Percentiles rank a stretch among this genome's conserved stretches.
phyloP scores from a whole-genome alignment of 2,888 invertebrate species.

The Ichneumoninae sp. region DNA sequence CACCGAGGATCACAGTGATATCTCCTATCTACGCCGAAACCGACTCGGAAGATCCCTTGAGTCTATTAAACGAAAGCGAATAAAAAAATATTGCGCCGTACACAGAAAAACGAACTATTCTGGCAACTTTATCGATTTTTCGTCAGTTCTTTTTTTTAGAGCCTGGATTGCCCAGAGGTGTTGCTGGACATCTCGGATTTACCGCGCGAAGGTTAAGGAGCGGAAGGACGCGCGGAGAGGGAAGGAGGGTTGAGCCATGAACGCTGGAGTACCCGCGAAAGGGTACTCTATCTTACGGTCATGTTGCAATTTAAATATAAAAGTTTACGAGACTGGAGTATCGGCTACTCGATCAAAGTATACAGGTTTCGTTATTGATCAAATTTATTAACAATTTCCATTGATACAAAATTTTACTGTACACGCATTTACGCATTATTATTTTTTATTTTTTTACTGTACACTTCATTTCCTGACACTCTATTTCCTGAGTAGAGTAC shows the following conservation, averaged over 20 bases:
- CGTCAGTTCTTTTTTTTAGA: not conserved
- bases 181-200: constrained; percentile 22
- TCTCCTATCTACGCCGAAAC: not conserved
- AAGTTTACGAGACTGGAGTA: not conserved
- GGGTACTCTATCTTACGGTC: not conserved
- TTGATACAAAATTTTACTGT: constrained; percentile 60
- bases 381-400: constrained; percentile 59
- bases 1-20: constrained; percentile 57
- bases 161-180: not conserved
- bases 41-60: not conserved
- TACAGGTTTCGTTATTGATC: constrained; percentile 12
- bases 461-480: constrained; percentile 24
- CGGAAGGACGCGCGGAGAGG: not conserved
- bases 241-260: not conserved
- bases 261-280: not conserved
- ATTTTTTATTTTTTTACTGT: constrained; percentile 21
- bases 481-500: constrained; percentile 40
- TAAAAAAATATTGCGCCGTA: not conserved
- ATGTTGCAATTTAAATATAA: not conserved
- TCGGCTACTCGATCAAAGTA: not conserved
- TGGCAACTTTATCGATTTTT: constrained; percentile 3
- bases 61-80: not conserved
- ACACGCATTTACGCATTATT: constrained; percentile 26
- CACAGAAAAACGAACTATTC: not conserved
- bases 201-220: not conserved